Evolutionary conservation across 2,113 vertebrate species (phyloP).

Genomic region (Barnardius zonarius): DNA sequence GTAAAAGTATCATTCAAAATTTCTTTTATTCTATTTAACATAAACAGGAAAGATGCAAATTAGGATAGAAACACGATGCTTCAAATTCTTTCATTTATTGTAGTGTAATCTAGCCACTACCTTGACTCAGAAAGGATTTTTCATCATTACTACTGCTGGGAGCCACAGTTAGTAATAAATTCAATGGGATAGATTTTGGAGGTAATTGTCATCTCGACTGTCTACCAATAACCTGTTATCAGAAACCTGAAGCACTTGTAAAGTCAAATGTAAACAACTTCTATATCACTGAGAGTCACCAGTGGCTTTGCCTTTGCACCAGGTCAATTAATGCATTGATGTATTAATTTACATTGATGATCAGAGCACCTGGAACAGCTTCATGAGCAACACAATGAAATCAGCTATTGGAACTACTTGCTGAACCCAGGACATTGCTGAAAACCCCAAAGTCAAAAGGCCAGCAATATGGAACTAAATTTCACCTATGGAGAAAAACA

Average conservation of each 20-base stretch:
- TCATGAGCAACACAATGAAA: background rate
- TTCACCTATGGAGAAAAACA: background rate
- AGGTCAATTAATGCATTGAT: background rate
- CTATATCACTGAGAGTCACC: background rate
- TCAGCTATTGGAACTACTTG: background rate
- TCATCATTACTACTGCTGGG: background rate
- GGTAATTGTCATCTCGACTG: background rate
- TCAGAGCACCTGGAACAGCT: background rate
- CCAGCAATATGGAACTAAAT: background rate
- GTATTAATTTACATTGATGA: background rate
- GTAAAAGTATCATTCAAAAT: background rate
- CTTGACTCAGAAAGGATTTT: slow-evolving; percentile 20
- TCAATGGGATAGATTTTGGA: background rate
- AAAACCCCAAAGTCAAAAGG: background rate
- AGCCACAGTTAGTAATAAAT: background rate
- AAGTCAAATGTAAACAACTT: background rate
- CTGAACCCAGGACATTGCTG: background rate
- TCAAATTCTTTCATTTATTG: slow-evolving; percentile 54
- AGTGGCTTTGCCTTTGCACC: background rate
- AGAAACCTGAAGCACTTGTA: background rate
- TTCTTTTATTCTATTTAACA: background rate
- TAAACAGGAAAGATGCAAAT: slow-evolving; percentile 57
- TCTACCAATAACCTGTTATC: background rate
- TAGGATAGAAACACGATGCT: slow-evolving; percentile 48
- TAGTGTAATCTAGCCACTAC: slow-evolving; percentile 16